Evolutionary conservation across 2,113 vertebrate genomes (phyloP).

Genomic region (Gasterosteus nipponicus): DNA sequence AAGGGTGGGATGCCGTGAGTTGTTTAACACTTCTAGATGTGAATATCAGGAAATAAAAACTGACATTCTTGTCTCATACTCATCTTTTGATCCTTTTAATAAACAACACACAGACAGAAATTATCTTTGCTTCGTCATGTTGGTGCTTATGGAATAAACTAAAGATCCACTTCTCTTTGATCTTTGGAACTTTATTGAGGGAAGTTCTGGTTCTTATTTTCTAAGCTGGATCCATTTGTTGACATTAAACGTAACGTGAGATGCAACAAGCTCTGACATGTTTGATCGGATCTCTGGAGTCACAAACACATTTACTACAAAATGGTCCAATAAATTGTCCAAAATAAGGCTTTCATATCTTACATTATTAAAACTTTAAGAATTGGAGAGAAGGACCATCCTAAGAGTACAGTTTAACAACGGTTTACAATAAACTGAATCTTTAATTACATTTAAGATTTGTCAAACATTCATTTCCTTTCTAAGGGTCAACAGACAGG

Average conservation of each 20-base stretch:
- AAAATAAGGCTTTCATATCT: background rate
- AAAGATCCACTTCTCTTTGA: background rate
- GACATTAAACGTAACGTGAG: no score
- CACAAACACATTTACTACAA: background rate
- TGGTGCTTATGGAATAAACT: background rate
- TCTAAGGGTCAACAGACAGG: no score
- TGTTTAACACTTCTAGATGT: no score
- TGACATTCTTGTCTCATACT: no score
- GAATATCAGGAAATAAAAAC: no score
- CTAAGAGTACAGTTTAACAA: background rate
- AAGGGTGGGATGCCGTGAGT: no score
- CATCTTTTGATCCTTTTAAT: background rate
- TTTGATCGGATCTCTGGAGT: no score
- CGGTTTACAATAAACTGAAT: background rate
- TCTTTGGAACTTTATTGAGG: background rate
- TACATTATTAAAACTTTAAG: background rate
- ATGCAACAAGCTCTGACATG: no score
- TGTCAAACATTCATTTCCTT: constrained; percentile 1
- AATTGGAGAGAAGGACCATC: background rate
- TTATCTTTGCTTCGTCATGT: background rate
- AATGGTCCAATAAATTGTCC: background rate
- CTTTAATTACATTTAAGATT: background rate
- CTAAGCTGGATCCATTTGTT: no score
- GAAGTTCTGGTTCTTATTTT: no score
- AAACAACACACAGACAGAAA: background rate